Evolutionary conservation across 35 echinoderm and acorn worm genomes (phyloP), one percentile per base, ranked within the genome.

Genomic region (Ophioderma brevispina): DNA sequence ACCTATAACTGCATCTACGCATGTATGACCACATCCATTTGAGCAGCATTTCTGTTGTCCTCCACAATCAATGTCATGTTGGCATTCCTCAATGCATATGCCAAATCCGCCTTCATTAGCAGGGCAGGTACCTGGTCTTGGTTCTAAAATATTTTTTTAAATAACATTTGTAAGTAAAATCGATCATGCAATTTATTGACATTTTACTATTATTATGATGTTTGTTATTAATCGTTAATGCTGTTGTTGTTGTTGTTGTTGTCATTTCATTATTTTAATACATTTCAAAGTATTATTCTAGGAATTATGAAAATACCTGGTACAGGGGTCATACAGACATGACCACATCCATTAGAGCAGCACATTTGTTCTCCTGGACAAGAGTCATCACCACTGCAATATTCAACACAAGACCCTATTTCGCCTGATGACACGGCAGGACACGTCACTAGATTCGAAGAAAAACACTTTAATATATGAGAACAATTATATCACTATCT

Each of bases 21-120:
- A 95, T 18, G 78, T 35, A 41, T 88, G 94, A 23, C 94, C 94
- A 88, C 94, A 95, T 38, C 94, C 94, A 80, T 88, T 95, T 15
- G 84, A 91, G 64, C 94, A 95, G 76, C 94, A 95, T 79, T 95
- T 95, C 80, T 92, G 11, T 14, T 21, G 43, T 63, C 85, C 79
- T 64, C 8, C 39, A 55, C 94, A 95, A 81, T 86, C 86, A 41
- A 40, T 56, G 76, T 95, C 94, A 31, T 39, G 38, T 13, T 52
- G 33, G 37, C 94, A 95, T 35, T 25, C 39, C 32, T 92, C 85
- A 33, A 23, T 15, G 41, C 94, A 95, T 17, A 75, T 83, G 37
- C 94, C 94, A 89, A 95, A 91, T 63, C 80, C 15, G 21, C 59
- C 85, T 36, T 39, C 38, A 35, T 85, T 33, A 38, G 85, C 82